Conservation (phyloP, 2,113 vertebrate species). For the Verasper variegatus region DNA sequence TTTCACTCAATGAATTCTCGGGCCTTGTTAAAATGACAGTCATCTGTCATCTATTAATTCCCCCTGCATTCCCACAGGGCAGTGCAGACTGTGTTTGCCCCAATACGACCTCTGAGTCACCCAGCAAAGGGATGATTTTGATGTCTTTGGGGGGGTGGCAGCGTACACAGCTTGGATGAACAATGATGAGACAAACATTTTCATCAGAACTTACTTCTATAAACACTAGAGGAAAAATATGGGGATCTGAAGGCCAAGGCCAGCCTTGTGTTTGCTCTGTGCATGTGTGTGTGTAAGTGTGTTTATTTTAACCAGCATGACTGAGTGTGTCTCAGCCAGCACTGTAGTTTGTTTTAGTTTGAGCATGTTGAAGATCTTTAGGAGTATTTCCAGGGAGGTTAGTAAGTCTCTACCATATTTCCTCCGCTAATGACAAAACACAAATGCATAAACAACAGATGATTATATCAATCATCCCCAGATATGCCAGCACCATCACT, state of each 20-base stretch:
- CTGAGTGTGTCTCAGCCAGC: conserved; percentile 45
- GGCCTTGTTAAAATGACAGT: conserved; percentile 22
- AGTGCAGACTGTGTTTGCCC: conserved; percentile 19
- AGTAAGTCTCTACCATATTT: neutral
- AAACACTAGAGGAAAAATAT: conserved; percentile 46
- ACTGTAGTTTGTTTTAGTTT: conserved; percentile 59
- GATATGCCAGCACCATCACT: neutral
- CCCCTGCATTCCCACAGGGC: neutral
- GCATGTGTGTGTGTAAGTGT: conserved; percentile 42
- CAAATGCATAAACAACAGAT: neutral
- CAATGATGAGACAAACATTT: conserved; percentile 53
- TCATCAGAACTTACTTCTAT: conserved; percentile 46
- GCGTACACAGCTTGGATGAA: conserved; percentile 28
- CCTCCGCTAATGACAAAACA: neutral
- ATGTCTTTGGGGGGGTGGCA: conserved; percentile 3
- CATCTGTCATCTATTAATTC: conserved; percentile 5
- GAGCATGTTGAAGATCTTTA: conserved; percentile 20
- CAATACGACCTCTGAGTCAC: conserved; percentile 24
- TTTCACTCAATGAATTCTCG: neutral
- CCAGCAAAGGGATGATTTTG: conserved; percentile 7
- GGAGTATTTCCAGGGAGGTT: conserved; percentile 26
- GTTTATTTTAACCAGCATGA: conserved; percentile 64
- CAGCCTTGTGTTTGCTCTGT: conserved; percentile 47
- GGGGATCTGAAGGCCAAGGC: conserved; percentile 38
- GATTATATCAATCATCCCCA: too few relatives aligned